phyloP scores from a whole-genome alignment of 2,888 invertebrate species.

The Meteorus colon region DNA sequence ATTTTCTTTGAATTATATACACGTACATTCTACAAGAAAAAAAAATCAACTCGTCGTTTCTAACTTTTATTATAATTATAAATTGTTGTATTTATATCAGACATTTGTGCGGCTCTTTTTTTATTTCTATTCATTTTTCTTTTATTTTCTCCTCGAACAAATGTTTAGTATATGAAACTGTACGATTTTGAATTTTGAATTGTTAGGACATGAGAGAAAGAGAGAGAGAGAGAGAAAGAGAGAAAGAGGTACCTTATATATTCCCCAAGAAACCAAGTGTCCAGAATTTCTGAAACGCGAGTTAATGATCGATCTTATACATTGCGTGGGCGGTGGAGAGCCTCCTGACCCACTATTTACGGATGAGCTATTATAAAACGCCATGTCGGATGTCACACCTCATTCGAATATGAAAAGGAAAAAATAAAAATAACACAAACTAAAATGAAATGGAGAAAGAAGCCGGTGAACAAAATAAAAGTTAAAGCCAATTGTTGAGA shows the following conservation, averaged over 20 bases:
- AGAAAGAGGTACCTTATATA: neutral
- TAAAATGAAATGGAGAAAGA: constrained; percentile 28
- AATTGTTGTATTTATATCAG: neutral
- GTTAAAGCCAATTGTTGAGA: constrained; percentile 24
- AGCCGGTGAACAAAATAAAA: constrained; percentile 32
- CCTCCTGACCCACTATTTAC: constrained; percentile 9
- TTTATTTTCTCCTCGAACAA: neutral
- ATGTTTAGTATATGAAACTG: neutral
- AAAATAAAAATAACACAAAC: constrained; percentile 22
- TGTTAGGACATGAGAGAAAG: neutral
- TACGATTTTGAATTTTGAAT: neutral
- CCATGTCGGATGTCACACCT: neutral
- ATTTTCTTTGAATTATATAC: neutral
- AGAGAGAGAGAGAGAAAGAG: neutral
- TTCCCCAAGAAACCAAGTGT: neutral
- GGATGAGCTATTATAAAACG: neutral
- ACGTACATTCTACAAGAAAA: neutral
- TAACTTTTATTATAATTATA: neutral
- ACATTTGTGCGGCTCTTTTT: neutral
- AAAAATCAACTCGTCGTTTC: neutral
- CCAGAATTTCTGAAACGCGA: neutral
- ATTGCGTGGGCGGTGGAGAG: constrained; percentile 15
- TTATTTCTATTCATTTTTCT: neutral
- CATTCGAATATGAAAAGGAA: constrained; percentile 38
- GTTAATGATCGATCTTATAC: constrained; percentile 19